These are phyloP conservation scores for Ptychadena robeensis DNA, from an alignment of 2,797 vertebrate genomes.

Conservation along the genomic window DNA sequence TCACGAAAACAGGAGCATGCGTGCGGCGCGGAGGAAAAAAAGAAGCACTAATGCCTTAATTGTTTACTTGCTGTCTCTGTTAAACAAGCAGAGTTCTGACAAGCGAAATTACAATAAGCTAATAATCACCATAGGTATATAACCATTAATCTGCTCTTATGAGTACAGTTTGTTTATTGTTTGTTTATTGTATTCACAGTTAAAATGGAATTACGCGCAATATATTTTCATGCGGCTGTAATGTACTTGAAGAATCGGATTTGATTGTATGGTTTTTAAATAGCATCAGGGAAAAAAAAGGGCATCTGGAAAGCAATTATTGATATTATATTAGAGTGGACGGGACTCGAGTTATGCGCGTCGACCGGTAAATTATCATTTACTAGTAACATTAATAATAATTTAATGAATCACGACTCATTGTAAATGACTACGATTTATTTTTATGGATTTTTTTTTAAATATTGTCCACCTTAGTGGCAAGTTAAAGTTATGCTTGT, in stretches of 20 bases:
- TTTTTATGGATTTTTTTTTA: conserved; percentile 48
- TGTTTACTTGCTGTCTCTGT: conserved; percentile 35
- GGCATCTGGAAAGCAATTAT: conserved; percentile 34
- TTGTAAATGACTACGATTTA: conserved; percentile 43
- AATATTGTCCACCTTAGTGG: conserved; percentile 1
- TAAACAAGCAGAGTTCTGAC: conserved; percentile 30
- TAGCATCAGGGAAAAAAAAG: conserved; percentile 28
- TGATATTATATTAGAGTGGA: conserved; percentile 46
- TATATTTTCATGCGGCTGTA: conserved; percentile 38
- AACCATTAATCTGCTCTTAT: conserved; percentile 53
- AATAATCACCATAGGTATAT: conserved; percentile 43
- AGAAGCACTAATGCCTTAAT: conserved; percentile 32
- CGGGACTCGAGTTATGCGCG: conserved; percentile 28
- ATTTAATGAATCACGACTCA: conserved; percentile 46
- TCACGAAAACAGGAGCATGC: neutral
- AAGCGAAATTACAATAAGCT: conserved; percentile 34
- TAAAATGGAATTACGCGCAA: conserved; percentile 44
- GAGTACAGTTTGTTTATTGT: conserved; percentile 43
- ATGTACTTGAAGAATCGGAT: conserved; percentile 39
- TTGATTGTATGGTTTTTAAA: conserved; percentile 22
- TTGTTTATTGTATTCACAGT: conserved; percentile 45
- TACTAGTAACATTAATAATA: conserved; percentile 37
- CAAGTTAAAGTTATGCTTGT: conserved; percentile 17
- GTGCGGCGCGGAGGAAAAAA: neutral
- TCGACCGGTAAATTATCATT: conserved; percentile 39